Base-by-base conservation (phyloP, 2,888 invertebrate genomes). In the Drosophila suboccidentalis region DNA sequence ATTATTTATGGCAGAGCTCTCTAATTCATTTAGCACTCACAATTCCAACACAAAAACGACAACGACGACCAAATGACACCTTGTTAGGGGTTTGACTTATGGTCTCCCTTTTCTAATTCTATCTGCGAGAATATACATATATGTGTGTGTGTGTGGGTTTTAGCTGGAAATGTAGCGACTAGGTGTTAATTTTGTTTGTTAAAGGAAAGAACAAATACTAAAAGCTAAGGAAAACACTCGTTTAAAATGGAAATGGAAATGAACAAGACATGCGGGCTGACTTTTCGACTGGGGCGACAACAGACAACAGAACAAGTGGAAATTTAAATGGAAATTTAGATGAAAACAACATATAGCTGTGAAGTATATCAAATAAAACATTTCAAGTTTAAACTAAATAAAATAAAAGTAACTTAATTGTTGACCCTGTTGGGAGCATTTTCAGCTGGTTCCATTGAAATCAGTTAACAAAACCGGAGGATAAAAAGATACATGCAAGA, bases 111-210 rank as follows among this genome's bases (percentile, higher is more conserved):
- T 46, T 53, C 51, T 66, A 11, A 53, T 19, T 38, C 39, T 36
- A 10, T 11, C 11, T 17, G 11, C 17, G 44, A 41, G 32, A 9
- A 34, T 8, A 29, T n/a, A n/a, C n/a, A 3, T 32, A 38, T 53
- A 4, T 15, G 6, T 47, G n/a, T n/a, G 47, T 51, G 32, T 13
- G 38, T 59, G 63, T 62, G 64, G 60, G 50, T 65, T 72, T 78
- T 87, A 77, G 73, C 75, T 81, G 81, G 88, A 85, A 85, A 78
- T 86, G 72, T 85, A 63, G 81, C 86, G 74, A 75, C 73, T 83
- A 88, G 78, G 83, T 85, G 85, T 88, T 83, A 85, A 85, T 83
- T 85, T 70, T 58, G 74, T 81, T 70, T 81, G 78, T 77, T 71
- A 59, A 53, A 22, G 39, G 26, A 53, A 57, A 57, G 73, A 71